These are phyloP conservation scores for Pitta sordida DNA, from an alignment of 2,113 vertebrate genomes.

Conservation along the genomic window DNA sequence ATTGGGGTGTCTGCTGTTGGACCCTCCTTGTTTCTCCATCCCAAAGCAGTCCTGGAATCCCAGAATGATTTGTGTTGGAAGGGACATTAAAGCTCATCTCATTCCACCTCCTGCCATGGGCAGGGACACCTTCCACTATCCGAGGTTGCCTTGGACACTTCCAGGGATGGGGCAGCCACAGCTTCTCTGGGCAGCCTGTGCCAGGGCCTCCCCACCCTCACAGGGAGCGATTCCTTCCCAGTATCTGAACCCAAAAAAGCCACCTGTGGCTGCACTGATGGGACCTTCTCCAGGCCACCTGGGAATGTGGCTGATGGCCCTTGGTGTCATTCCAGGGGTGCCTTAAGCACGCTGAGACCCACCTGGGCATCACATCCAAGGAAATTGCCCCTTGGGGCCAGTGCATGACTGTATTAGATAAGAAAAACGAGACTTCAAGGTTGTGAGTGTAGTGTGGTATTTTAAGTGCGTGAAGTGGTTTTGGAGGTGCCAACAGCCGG, in stretches of 20 bases:
- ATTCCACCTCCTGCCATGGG: neutral
- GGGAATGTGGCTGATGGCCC: neutral
- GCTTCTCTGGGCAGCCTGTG: neutral
- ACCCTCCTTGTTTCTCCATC: neutral
- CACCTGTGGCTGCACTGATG: neutral
- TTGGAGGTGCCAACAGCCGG: neutral
- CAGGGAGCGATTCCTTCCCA: neutral
- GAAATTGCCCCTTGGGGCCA: neutral
- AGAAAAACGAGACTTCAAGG: neutral
- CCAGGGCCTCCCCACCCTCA: neutral
- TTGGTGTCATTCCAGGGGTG: neutral
- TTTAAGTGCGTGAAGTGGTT: neutral
- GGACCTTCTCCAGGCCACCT: neutral
- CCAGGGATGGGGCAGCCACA: neutral
- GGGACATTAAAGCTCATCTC: neutral
- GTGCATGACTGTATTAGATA: neutral
- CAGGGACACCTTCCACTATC: neutral
- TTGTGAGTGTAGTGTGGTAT: neutral
- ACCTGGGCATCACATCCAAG: neutral
- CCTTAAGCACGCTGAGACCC: neutral
- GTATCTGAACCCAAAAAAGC: neutral
- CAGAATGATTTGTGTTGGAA: neutral
- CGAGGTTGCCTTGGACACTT: neutral
- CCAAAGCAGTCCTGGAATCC: neutral
- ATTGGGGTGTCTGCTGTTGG: accelerated